phyloP scores from a whole-genome alignment of 2,113 vertebrate species.

The Bostrychus sinensis region DNA sequence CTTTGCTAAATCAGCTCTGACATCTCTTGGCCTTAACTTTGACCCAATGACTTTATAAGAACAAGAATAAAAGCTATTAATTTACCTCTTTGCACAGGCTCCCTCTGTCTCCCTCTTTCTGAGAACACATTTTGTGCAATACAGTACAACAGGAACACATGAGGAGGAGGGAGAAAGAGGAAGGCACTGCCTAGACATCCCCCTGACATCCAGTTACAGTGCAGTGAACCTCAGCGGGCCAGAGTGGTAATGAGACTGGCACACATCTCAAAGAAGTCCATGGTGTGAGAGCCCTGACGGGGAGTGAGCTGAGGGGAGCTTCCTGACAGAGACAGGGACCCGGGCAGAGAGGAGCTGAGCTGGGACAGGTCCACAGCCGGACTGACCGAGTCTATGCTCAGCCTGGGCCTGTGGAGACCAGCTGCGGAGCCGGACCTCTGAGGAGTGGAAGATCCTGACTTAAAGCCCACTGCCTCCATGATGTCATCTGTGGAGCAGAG shows the following conservation, averaged over 20 bases:
- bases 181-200: constrained; percentile 36
- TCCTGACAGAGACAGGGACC: constrained; percentile 85
- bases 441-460: constrained; percentile 92
- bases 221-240: constrained; percentile 84
- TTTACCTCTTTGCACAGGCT: constrained; percentile 13
- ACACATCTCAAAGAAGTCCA: constrained; percentile 99
- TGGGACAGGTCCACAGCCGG: constrained; percentile 78
- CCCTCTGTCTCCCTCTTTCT: constrained; percentile 31
- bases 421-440: constrained; percentile 92
- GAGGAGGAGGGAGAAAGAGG: constrained; percentile 51
- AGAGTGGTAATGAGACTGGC: constrained; percentile 96
- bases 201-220: constrained; percentile 15
- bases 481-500: constrained; percentile 83
- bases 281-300: constrained; percentile 94
- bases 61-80: constrained; percentile 21
- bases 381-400: constrained; percentile 87
- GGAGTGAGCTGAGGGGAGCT: constrained; percentile 79
- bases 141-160: constrained; percentile 9
- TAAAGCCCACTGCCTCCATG: constrained; percentile 83
- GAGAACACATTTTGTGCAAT: neutral
- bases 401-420: constrained; percentile 87
- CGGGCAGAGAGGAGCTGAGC: constrained; percentile 86
- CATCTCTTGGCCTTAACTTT: constrained; percentile 14
- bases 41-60: constrained; percentile 17
- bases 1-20: constrained; percentile 20